Conservation (phyloP, 2,888 invertebrate genomes). For the Micoletzkya japonica region DNA sequence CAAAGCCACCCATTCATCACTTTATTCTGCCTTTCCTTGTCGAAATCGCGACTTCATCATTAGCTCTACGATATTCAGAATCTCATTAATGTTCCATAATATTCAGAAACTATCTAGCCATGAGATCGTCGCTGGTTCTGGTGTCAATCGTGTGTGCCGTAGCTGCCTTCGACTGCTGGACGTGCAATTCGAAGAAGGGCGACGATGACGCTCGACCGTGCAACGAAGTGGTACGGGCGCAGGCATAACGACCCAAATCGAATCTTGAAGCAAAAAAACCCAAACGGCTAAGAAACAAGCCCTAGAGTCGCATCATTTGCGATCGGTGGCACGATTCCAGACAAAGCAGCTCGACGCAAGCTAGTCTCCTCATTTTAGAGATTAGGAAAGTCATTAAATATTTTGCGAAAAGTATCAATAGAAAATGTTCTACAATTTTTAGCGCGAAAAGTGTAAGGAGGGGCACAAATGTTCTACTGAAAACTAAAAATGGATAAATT, state of each 20-base stretch:
- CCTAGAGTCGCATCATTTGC: not conserved
- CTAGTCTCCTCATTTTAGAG: too few species aligned
- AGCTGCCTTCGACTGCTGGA: constrained; percentile 27
- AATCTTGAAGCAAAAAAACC: too few species aligned
- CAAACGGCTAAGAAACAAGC: not conserved
- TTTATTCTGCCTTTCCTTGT: too few species aligned
- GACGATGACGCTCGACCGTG: constrained; percentile 21
- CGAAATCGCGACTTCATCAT: too few species aligned
- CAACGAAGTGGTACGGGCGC: constrained; percentile 13
- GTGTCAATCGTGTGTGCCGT: constrained; percentile 14
- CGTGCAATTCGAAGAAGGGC: constrained; percentile 24
- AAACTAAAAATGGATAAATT: too few species aligned
- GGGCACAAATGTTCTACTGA: too few species aligned
- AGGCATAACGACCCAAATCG: not conserved
- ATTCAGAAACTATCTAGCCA: too few species aligned
- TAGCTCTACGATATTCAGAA: too few species aligned
- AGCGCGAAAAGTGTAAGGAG: constrained; percentile 16
- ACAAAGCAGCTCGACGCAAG: not conserved
- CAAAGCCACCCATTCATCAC: too few species aligned
- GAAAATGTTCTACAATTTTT: not conserved
- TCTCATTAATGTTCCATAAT: too few species aligned
- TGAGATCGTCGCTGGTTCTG: not conserved
- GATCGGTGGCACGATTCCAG: not conserved
- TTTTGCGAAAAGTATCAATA: too few species aligned
- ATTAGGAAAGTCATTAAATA: too few species aligned